Percentiles rank a stretch among this genome's conserved stretches.
Evolutionary conservation across 1,140 invertebrate genomes (phyloP).

Genomic region (Nasonia giraulti): DNA sequence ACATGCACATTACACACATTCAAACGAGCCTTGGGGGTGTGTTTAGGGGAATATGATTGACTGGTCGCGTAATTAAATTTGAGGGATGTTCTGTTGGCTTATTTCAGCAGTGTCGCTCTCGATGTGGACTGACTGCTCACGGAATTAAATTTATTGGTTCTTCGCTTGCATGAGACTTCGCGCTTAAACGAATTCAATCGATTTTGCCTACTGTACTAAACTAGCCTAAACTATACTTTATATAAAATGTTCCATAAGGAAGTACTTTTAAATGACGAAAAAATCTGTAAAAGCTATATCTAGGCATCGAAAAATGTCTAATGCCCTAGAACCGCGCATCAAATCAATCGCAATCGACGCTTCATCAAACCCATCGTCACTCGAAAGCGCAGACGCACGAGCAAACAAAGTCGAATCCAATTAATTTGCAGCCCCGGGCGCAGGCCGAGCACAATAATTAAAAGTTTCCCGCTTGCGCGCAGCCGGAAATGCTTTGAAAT

Average conservation of each 20-base stretch:
- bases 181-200: no score
- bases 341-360: background rate
- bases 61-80: conserved; percentile 19
- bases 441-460: conserved; percentile 31
- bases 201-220: no score
- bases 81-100: background rate
- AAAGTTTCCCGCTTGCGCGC: conserved; percentile 25
- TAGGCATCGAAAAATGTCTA: background rate
- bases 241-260: no score
- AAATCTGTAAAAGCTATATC: no score
- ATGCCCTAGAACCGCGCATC: background rate
- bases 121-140: background rate
- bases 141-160: background rate
- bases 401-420: conserved; percentile 34
- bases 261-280: no score
- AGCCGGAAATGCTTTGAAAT: conserved; percentile 8
- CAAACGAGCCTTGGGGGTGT: background rate
- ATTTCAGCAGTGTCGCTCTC: background rate
- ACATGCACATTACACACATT: background rate
- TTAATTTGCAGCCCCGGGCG: conserved; percentile 34
- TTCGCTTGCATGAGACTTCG: background rate
- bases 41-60: conserved; percentile 23
- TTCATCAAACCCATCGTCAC: background rate
- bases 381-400: conserved; percentile 3
- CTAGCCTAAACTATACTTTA: no score